These are phyloP conservation scores for Ischnus inquisitorius DNA, from an alignment of 2,888 invertebrate species.

Conservation along the genomic window DNA sequence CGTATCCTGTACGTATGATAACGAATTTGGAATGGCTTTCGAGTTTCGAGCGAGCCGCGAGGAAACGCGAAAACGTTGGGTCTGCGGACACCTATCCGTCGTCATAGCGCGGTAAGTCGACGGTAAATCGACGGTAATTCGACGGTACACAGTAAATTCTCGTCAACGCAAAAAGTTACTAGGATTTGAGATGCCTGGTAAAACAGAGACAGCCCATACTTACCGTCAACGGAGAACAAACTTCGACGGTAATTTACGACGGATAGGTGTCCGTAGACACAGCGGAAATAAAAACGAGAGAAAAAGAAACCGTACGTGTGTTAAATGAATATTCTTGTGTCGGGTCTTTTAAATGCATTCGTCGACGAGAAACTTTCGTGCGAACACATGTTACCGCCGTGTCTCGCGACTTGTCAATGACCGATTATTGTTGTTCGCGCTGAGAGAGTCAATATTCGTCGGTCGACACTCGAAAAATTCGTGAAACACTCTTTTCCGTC, in stretches of 20 bases:
- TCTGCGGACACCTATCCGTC: too few species aligned
- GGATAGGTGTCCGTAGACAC: too few species aligned
- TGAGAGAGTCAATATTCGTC: conserved; percentile 12
- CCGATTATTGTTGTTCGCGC: conserved; percentile 44
- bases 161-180: background rate
- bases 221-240: too few species aligned
- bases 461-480: background rate
- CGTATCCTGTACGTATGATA: background rate
- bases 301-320: background rate
- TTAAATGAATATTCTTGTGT: conserved; percentile 37
- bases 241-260: too few species aligned
- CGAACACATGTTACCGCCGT: conserved; percentile 66
- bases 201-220: too few species aligned
- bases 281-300: too few species aligned
- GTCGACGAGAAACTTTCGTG: conserved; percentile 52
- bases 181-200: background rate
- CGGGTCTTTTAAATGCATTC: conserved; percentile 59
- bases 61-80: too few species aligned
- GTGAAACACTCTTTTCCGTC: background rate
- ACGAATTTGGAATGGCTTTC: conserved; percentile 6
- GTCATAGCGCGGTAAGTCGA: too few species aligned
- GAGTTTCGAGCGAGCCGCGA: background rate
- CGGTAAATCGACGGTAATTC: background rate
- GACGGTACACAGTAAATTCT: background rate
- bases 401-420: conserved; percentile 59